Base-by-base conservation (phyloP, 2,888 invertebrate genomes). In the Bellardia pandia region DNA sequence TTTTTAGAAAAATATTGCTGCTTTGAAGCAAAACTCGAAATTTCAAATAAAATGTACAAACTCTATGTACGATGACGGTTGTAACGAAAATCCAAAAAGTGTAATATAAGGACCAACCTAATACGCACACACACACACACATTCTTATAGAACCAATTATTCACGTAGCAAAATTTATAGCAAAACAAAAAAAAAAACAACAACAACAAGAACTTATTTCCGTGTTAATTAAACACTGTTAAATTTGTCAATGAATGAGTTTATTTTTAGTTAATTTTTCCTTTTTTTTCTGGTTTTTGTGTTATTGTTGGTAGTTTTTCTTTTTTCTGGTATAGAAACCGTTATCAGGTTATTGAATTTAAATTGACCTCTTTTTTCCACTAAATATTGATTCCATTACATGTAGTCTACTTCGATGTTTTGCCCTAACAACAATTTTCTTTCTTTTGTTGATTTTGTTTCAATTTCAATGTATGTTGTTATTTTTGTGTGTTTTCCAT, bases 261-360 rank as follows among this genome's bases (percentile, higher is more conserved):
- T 37, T 60, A 37, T 64, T 64, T 40, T 16, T 40, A n/a, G 2
- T 37, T 37, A 37, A 9, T 51, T 11, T 42, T 42, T 9, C 16
- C 2, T 23, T 23, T 23, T 23, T 23, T 23, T 23, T 23, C 23
- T 23, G 23, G 16, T 16, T 13, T 68, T 51, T 30, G 37, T 48
- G 1, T 1, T 72, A 5, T 75, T 68, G 45, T 76, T 76, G 30
- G 23, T 23, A 23, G 23, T 23, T 23, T 23, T 23, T 60, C 45
- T n/a, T 33, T 9, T 23, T 64, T 30, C 53, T 68, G 62, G 11
- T 16, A 58, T 23, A 5, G 37, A 66, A 75, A 16, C 66, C 56
- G 53, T 76, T 66, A 86, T 77, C 84, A 79, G 84, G 84, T 84
- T 77, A 85, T 85, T 87, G 85, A 81, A 85, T 87, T 87, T 85